These are phyloP conservation scores for Scaptomyza caliginosa DNA, from an alignment of 2,888 invertebrate genomes.

Conservation along the genomic window DNA sequence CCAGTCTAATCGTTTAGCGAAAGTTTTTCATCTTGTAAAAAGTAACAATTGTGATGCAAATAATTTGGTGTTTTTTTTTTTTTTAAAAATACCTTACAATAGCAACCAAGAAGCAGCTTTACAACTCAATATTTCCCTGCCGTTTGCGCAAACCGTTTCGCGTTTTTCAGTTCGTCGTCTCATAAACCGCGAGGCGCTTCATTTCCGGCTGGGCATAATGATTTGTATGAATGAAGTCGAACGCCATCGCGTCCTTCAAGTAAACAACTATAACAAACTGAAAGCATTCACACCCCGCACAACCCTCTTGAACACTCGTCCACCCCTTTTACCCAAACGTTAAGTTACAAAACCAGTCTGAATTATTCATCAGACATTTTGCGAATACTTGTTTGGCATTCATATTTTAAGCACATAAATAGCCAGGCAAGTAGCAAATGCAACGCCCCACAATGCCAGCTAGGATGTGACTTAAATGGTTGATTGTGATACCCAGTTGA, in stretches of 20 bases:
- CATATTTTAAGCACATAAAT: conserved; percentile 48
- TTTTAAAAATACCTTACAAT: conserved; percentile 28
- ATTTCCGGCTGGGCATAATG: conserved; percentile 73
- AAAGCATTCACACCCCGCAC: not conserved
- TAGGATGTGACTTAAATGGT: conserved; percentile 52
- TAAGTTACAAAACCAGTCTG: conserved; percentile 33
- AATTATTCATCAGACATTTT: conserved; percentile 68
- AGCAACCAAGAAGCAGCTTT: not conserved
- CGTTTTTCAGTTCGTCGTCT: conserved; percentile 35
- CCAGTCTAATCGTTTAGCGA: too few relatives aligned
- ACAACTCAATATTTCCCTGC: conserved; percentile 8
- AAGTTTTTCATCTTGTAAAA: too few relatives aligned
- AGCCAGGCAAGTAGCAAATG: conserved; percentile 11
- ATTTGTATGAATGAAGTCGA: conserved; percentile 69
- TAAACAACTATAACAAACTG: conserved; percentile 41
- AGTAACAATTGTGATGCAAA: conserved; percentile 61
- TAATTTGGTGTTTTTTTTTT: too few relatives aligned
- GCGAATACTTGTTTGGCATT: conserved; percentile 50
- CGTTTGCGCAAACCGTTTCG: conserved; percentile 12
- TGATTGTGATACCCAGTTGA: conserved; percentile 16
- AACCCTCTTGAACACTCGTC: not conserved
- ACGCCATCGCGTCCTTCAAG: conserved; percentile 54
- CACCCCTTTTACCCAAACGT: not conserved
- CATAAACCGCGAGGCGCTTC: conserved; percentile 67
- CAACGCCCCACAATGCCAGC: not conserved